A percentile compares a stretch with the other conserved stretches of the same genome.
These are phyloP conservation scores for Drosophila anceps DNA, from an alignment of 2,888 invertebrate genomes.

Conservation along the genomic window DNA sequence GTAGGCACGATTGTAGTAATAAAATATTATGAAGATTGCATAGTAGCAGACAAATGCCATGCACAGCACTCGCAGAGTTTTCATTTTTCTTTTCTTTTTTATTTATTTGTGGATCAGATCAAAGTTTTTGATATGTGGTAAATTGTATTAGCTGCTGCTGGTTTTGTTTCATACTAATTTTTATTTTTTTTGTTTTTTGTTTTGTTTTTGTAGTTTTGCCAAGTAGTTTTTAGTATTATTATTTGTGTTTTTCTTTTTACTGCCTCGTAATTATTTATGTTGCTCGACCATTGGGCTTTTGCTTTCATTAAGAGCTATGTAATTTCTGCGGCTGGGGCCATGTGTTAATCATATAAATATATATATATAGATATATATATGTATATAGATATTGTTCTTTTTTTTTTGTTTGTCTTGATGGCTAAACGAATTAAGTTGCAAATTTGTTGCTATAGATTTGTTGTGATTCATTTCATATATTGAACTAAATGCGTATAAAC, in stretches of 20 bases:
- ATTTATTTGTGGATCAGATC: conserved; percentile 17
- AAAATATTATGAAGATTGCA: conserved; percentile 77
- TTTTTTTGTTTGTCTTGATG: conserved; percentile 11
- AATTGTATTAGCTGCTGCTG: conserved; percentile 9
- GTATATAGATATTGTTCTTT: neutral
- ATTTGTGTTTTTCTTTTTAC: conserved; percentile 37
- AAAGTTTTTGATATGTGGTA: conserved; percentile 20
- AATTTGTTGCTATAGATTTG: conserved; percentile 11
- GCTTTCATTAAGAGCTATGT: conserved; percentile 52
- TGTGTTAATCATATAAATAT: conserved; percentile 56
- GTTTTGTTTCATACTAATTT: conserved; percentile 4
- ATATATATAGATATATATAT: neutral
- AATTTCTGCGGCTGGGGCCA: conserved; percentile 58
- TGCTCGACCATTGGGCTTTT: conserved; percentile 34
- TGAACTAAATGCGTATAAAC: conserved; percentile 7
- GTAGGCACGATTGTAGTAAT: conserved; percentile 77
- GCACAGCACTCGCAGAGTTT: conserved; percentile 67
- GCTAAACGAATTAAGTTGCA: conserved; percentile 11
- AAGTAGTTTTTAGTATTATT: conserved; percentile 37
- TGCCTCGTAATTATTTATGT: conserved; percentile 62
- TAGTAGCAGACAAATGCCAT: conserved; percentile 74
- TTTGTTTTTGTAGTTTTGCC: conserved; percentile 50
- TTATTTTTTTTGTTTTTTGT: conserved; percentile 19
- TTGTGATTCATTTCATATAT: conserved; percentile 29
- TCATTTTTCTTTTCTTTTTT: conserved; percentile 43